Base-by-base conservation (phyloP, 2,797 vertebrate genomes). In the Syngnathus rostellatus region DNA sequence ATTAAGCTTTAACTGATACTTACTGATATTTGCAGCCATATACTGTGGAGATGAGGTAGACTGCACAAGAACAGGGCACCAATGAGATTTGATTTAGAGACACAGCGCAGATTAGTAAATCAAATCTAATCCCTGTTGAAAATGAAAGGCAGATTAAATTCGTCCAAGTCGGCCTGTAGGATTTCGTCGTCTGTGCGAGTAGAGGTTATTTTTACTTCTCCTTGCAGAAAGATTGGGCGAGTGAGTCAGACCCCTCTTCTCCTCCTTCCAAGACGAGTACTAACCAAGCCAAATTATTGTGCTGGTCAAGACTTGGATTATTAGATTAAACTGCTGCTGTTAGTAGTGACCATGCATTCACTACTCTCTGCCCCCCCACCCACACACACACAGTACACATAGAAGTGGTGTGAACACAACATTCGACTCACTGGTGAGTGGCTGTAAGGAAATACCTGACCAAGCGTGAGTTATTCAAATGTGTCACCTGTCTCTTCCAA, bases 141-240 rank as follows among this genome's bases (percentile, higher is more conserved):
- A 87, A 84, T 78, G 81, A 89, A 83, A 81, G 71, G 73, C 77
- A 84, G 85, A 87, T 88, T 87, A 86, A 84, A 86, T 79, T 79
- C 71, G 73, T 77, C 75, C 77, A 88, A 87, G 73, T 84, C 77
- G 71, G 72, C 54, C 41, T 53, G 60, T 61, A 74, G 77, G 82
- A 86, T 87, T 83, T 87, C 65, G 79, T 39, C 63, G 53, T 39
- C 21, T 41, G 51, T 43, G 21, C 37, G 50, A 63, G 66, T 74
- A 21, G 5, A 57, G 21, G 64, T 79, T 86, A 83, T 85, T 87
- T 85, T 78, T 77, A 68, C 66, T 72, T 62, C 19, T 63, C 73
- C 68, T 72, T 59, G 41, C 65, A 69, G 70, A 68, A 73, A 73
- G 68, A 68, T 60, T 76, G 55, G 73, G 73, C 70, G 75, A 77